Conservation (phyloP, 2,113 vertebrate species). For the Silurus glanis region DNA sequence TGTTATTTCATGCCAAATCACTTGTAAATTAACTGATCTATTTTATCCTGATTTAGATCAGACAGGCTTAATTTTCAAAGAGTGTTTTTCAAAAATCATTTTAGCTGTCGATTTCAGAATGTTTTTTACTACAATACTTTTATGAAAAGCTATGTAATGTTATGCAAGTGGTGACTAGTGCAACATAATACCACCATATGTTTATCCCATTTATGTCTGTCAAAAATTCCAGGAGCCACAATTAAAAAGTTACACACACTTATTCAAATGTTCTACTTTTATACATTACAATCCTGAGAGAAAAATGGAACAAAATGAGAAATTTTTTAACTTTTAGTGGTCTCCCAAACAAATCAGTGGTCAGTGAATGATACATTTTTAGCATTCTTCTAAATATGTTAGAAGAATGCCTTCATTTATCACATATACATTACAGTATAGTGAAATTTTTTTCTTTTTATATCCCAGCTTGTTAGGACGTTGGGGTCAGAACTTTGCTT, state of each 20-base stretch:
- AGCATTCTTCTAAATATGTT: too few relatives aligned
- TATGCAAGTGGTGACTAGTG: neutral
- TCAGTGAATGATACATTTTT: too few relatives aligned
- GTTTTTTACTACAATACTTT: neutral
- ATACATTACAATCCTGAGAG: neutral
- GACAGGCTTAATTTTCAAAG: neutral
- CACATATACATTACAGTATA: neutral
- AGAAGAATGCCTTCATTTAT: neutral
- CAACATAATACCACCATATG: neutral
- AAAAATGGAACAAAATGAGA: too few relatives aligned
- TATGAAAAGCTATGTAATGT: neutral
- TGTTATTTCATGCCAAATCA: constrained; percentile 2
- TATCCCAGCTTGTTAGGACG: neutral
- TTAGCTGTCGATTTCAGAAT: neutral
- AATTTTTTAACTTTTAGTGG: too few relatives aligned
- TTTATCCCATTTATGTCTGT: neutral
- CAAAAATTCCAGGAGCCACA: neutral
- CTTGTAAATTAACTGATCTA: neutral
- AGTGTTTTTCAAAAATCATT: neutral
- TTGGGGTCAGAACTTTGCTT: neutral
- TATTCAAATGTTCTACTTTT: neutral
- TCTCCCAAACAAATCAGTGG: too few relatives aligned
- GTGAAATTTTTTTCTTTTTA: neutral
- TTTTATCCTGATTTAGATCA: neutral
- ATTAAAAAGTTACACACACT: neutral